These are phyloP conservation scores for Stenoptilia bipunctidactyla DNA, from an alignment of 2,888 invertebrate species.

Conservation along the genomic window DNA sequence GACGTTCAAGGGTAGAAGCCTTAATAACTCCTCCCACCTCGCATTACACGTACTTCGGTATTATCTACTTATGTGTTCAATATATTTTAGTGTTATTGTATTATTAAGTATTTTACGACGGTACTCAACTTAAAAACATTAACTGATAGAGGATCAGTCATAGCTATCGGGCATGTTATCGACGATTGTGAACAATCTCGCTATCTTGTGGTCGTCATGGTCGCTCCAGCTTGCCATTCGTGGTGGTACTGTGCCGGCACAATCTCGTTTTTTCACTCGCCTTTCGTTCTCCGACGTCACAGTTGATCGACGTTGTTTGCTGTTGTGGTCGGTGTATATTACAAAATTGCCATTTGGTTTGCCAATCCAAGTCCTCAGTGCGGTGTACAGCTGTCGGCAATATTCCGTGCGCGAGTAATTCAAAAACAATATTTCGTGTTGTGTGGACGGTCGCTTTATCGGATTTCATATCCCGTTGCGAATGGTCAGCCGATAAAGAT, in stretches of 20 bases:
- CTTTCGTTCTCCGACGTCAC: constrained; percentile 52
- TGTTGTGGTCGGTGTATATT: constrained; percentile 39
- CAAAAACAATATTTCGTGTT: constrained; percentile 27
- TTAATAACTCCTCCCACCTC: no score
- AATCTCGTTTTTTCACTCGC: constrained; percentile 55
- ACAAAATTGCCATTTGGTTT: constrained; percentile 54
- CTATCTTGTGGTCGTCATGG: constrained; percentile 49
- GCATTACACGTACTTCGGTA: no score
- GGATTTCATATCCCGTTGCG: background rate
- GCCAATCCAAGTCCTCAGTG: constrained; percentile 48
- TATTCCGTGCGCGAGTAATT: constrained; percentile 35
- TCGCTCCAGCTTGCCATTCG: constrained; percentile 52
- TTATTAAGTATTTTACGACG: no score
- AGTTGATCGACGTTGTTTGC: constrained; percentile 36
- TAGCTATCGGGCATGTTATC: constrained; percentile 52
- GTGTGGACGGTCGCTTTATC: background rate
- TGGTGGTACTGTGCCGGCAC: constrained; percentile 52
- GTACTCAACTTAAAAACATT: constrained; percentile 17
- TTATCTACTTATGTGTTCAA: no score
- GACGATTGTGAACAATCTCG: constrained; percentile 48
- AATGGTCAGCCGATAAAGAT: background rate
- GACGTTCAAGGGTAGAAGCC: background rate
- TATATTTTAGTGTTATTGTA: no score
- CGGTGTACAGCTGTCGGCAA: constrained; percentile 25
- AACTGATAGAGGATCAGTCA: constrained; percentile 13